Percentiles rank a stretch among this genome's conserved stretches.
These are phyloP conservation scores for Notamacropus eugenii DNA, from an alignment of 2,797 vertebrate genomes.

Conservation along the genomic window DNA sequence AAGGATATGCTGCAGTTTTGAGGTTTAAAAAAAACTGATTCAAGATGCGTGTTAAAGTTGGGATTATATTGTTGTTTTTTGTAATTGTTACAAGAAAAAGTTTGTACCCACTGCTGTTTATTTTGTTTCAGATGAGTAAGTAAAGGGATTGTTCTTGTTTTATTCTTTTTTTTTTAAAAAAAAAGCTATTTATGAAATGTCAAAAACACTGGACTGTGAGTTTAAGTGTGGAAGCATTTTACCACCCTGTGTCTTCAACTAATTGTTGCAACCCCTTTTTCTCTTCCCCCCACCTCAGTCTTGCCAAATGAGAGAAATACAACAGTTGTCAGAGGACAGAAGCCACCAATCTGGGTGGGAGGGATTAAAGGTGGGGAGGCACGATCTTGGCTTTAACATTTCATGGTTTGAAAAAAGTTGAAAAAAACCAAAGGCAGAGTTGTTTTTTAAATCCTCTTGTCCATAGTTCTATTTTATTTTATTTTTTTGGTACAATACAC, in stretches of 20 bases:
- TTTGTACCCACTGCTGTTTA: slow-evolving; percentile 99
- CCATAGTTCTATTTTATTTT: slow-evolving; percentile 57
- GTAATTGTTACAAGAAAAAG: slow-evolving; percentile 95
- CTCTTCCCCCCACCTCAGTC: slow-evolving; percentile 81
- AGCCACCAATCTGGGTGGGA: slow-evolving; percentile 50
- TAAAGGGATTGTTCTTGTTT: slow-evolving; percentile 92
- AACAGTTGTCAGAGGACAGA: slow-evolving; percentile 53
- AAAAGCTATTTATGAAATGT: slow-evolving; percentile 98
- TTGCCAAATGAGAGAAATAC: slow-evolving; percentile 80
- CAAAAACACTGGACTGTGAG: slow-evolving; percentile 99
- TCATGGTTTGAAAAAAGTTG: slow-evolving; percentile 72
- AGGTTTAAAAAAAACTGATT: slow-evolving; percentile 89
- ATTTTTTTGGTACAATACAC: slow-evolving; percentile 48
- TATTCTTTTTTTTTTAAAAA: slow-evolving; percentile 89
- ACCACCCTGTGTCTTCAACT: slow-evolving; percentile 88
- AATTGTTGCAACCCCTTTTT: slow-evolving; percentile 86
- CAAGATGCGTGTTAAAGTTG: slow-evolving; percentile 94
- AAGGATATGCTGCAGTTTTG: slow-evolving; percentile 99
- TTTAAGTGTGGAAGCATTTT: slow-evolving; percentile 89
- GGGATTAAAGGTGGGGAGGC: background rate
- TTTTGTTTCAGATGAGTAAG: slow-evolving; percentile 95
- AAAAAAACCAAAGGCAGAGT: slow-evolving; percentile 75
- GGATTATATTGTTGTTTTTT: slow-evolving; percentile 93
- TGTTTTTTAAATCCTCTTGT: slow-evolving; percentile 75
- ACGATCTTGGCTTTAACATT: slow-evolving; percentile 76